Evolutionary conservation across 2,888 invertebrate species (phyloP).

Genomic region (Choristoneura rosaceana): DNA sequence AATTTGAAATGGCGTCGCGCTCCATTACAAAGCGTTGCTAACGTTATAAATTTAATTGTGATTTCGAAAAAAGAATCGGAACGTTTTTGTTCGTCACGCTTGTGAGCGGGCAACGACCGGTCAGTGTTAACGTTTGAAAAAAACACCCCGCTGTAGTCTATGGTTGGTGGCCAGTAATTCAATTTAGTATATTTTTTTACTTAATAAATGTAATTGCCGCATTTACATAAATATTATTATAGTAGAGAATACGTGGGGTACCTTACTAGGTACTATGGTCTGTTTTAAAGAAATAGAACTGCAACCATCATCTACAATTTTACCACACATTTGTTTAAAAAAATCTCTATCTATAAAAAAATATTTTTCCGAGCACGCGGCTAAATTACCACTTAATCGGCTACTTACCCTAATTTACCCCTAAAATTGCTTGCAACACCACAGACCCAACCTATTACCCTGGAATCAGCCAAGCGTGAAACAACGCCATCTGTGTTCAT

Average conservation of each 20-base stretch:
- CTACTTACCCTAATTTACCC: neutral
- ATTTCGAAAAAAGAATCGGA: conserved; percentile 41
- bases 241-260: too few relatives aligned
- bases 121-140: conserved; percentile 26
- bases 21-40: conserved; percentile 41
- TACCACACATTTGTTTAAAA: too few relatives aligned
- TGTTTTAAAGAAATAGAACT: too few relatives aligned
- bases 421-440: neutral
- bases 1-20: conserved; percentile 34
- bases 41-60: conserved; percentile 42
- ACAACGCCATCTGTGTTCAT: conserved; percentile 38
- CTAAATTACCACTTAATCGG: neutral
- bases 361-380: too few relatives aligned
- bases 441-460: conserved; percentile 18
- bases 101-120: conserved; percentile 31
- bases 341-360: too few relatives aligned
- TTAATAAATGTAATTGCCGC: neutral
- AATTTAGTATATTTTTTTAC: conserved; percentile 13
- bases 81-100: conserved; percentile 37
- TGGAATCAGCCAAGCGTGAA: conserved; percentile 22
- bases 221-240: too few relatives aligned
- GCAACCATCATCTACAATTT: too few relatives aligned
- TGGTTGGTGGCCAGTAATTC: conserved; percentile 28
- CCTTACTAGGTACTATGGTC: too few relatives aligned
- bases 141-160: conserved; percentile 29